A percentile compares a stretch with the other conserved stretches of the same genome.
These are phyloP conservation scores for Aspidiotus rigidus DNA, from an alignment of 2,888 invertebrate species.

Conservation along the genomic window DNA sequence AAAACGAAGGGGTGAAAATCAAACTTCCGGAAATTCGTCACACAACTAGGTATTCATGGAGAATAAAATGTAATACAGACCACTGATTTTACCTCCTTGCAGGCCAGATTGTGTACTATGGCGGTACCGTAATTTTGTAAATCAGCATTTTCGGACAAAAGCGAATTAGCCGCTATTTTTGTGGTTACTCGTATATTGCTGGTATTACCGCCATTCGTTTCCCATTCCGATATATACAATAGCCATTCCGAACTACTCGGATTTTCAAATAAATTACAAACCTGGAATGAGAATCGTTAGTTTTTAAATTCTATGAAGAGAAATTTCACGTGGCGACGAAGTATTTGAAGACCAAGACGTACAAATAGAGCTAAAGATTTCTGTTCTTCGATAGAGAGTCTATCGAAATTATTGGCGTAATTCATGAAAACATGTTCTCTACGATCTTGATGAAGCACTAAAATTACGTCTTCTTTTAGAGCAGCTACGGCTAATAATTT, in stretches of 20 bases:
- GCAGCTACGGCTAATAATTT: slow-evolving; percentile 67
- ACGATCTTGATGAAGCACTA: slow-evolving; percentile 81
- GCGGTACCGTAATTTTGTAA: slow-evolving; percentile 75
- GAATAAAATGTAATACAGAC: slow-evolving; percentile 59
- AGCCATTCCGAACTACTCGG: slow-evolving; percentile 84
- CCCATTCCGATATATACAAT: slow-evolving; percentile 89
- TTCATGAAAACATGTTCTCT: slow-evolving; percentile 81
- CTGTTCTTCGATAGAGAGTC: slow-evolving; percentile 63
- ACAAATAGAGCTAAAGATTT: slow-evolving; percentile 70
- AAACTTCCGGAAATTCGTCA: slow-evolving; percentile 3
- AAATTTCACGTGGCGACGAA: neutral
- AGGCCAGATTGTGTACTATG: slow-evolving; percentile 80
- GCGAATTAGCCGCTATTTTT: slow-evolving; percentile 78
- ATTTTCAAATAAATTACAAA: slow-evolving; percentile 84
- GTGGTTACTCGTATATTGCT: slow-evolving; percentile 86
- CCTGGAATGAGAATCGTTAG: slow-evolving; percentile 45
- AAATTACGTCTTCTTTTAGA: slow-evolving; percentile 78
- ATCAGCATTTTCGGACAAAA: slow-evolving; percentile 60
- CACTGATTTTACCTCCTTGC: slow-evolving; percentile 96
- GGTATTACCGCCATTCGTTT: slow-evolving; percentile 57
- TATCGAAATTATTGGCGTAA: slow-evolving; percentile 71
- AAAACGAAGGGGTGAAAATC: neutral
- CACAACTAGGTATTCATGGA: neutral
- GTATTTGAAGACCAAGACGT: slow-evolving; percentile 42
- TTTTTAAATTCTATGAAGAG: neutral